Evolutionary conservation across 2,888 invertebrate genomes (phyloP).

Genomic region (Monopis laevigella): DNA sequence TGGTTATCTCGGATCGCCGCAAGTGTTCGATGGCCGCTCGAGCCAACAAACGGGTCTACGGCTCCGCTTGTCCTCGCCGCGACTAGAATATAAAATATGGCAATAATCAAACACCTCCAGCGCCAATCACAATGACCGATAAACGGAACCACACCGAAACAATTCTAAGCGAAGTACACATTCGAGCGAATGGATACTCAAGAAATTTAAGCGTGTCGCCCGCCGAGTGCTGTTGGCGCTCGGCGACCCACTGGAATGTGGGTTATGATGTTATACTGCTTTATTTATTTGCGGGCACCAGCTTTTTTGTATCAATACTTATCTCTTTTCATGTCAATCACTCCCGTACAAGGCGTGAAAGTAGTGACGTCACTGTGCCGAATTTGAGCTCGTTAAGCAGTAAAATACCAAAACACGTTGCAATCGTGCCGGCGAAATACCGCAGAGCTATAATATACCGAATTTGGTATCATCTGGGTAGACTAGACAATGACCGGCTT

Average conservation of each 20-base stretch:
- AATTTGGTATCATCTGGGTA: constrained; percentile 8
- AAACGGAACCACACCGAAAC: constrained; percentile 57
- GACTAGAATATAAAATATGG: constrained; percentile 59
- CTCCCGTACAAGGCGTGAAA: constrained; percentile 59
- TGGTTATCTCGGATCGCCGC: too few species aligned
- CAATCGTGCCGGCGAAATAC: constrained; percentile 17
- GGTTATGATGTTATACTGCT: constrained; percentile 64
- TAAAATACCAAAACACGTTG: constrained; percentile 28
- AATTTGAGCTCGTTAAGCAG: constrained; percentile 34
- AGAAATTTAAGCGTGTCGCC: too few species aligned
- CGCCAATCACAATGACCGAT: constrained; percentile 56
- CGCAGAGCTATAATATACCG: too few species aligned
- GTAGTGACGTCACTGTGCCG: constrained; percentile 54
- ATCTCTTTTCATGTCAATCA: constrained; percentile 61
- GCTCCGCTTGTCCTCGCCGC: constrained; percentile 21
- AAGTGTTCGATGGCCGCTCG: background rate
- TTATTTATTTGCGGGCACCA: constrained; percentile 50
- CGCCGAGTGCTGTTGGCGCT: constrained; percentile 19
- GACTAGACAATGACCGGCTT: constrained; percentile 1
- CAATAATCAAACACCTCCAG: constrained; percentile 40
- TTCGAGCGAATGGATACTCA: too few species aligned
- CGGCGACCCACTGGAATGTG: constrained; percentile 54
- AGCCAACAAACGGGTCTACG: constrained; percentile 23
- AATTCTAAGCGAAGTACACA: constrained; percentile 45
- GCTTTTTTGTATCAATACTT: constrained; percentile 56